phyloP scores from a whole-genome alignment of 2,888 invertebrate species.

The Seladonia tumulorum region DNA sequence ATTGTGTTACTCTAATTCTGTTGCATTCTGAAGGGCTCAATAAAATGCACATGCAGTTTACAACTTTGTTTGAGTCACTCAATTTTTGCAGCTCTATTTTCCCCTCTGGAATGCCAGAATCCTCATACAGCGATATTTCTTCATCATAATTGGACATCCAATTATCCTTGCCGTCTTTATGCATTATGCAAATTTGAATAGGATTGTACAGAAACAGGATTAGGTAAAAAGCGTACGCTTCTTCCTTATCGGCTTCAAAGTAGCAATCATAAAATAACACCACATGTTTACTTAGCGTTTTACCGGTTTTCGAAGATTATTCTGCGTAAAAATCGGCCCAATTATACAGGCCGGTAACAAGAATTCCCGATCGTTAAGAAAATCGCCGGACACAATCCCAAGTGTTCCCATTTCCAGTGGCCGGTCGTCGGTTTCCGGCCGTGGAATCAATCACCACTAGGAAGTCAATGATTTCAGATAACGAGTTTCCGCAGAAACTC shows the following conservation, averaged over 20 bases:
- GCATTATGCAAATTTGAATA: background rate
- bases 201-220: background rate
- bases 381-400: background rate
- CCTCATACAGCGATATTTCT: background rate
- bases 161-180: background rate
- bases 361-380: background rate
- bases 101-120: background rate
- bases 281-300: background rate
- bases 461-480: conserved; percentile 27
- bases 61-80: background rate
- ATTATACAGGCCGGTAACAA: background rate
- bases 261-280: background rate
- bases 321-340: background rate
- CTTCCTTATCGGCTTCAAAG: background rate
- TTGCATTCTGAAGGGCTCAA: background rate
- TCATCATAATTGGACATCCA: background rate
- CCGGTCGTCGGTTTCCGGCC: background rate
- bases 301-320: background rate
- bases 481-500: conserved; percentile 20
- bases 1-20: too few species aligned
- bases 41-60: background rate
- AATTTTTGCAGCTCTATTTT: background rate
- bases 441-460: background rate
- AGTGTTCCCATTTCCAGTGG: background rate
- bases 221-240: background rate